Evolutionary conservation across 2,113 vertebrate genomes (phyloP), one percentile per base, ranked within the genome.

Genomic region (Zosterops pallidus): DNA sequence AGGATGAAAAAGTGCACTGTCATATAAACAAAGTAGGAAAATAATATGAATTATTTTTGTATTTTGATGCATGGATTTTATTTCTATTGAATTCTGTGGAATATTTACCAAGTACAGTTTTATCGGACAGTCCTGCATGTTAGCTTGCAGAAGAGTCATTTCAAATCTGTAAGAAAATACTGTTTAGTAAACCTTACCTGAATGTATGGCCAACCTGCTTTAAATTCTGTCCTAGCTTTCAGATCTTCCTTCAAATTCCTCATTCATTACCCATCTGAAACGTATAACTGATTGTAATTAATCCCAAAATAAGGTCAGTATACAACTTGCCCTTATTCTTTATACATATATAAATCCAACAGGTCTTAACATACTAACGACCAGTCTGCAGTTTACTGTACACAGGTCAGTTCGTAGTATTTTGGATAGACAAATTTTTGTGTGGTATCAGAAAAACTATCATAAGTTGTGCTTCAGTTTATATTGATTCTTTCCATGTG

Each of bases 221-320:
- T 80, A 77, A 90, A 92, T 64, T 69, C 57, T 77, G 18, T 13
- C 46, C 59, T 57, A 50, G 6, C 39, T 64, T 95, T 95, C 68
- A 95, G 46, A 69, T 86, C 46, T 79, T 64, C 31, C 42, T 93
- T 83, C 63, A 89, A 86, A 74, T 75, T 35, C 39, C 62, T 89
- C 63, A 79, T 80, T 92, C 52, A 68, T 91, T 91, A 76, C 33
- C 22, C 53, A 95, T 72, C 81, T 95, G 76, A 97, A 94, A 82
- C 44, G 92, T 83, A 56, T 77, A 94, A 94, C 17, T 69, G 52
- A 62, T 86, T 76, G 33, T 57, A 92, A 93, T 88, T 92, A 94
- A 94, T 82, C 9, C 9, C n/a, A 23, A 96, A 60, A 46, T 59
- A 65, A 93, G 31, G 42, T 69, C 49, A 63, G 62, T 46, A 12